Percentiles rank a stretch among this genome's conserved stretches.
phyloP scores from a whole-genome alignment of 2,888 invertebrate species.

The Tromatobia lineatoria region DNA sequence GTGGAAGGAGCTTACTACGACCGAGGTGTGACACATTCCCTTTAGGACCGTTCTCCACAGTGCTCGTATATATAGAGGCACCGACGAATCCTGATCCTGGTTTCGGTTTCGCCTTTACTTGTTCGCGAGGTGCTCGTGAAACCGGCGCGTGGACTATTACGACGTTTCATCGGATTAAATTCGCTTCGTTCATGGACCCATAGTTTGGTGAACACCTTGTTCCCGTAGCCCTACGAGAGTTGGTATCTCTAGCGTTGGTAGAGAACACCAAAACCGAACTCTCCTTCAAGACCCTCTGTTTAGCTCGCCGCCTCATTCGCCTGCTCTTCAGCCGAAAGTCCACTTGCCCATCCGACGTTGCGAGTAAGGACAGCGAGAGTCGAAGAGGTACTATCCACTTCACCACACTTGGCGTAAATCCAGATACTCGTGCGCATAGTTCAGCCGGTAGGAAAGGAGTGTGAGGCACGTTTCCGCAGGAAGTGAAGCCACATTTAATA shows the following conservation, averaged over 20 bases:
- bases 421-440: slow-evolving; percentile 67
- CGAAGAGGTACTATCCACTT: not conserved
- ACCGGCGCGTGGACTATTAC: slow-evolving; percentile 27
- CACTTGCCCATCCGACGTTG: slow-evolving; percentile 25
- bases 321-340: slow-evolving; percentile 13
- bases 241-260: not conserved
- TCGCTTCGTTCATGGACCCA: slow-evolving; percentile 29
- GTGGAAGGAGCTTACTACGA: slow-evolving; percentile 69
- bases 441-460: not conserved
- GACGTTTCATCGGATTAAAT: slow-evolving; percentile 52
- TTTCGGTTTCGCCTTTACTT: slow-evolving; percentile 73
- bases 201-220: slow-evolving; percentile 30
- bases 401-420: slow-evolving; percentile 76
- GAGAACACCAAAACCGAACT: not conserved
- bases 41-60: slow-evolving; percentile 47
- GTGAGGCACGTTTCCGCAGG: slow-evolving; percentile 17
- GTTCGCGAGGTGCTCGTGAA: slow-evolving; percentile 39
- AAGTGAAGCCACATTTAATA: not conserved
- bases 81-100: slow-evolving; percentile 42
- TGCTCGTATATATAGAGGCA: not conserved
- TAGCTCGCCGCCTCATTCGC: not conserved
- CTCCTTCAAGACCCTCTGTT: slow-evolving; percentile 1
- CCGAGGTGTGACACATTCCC: slow-evolving; percentile 58
- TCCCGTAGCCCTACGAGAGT: not conserved
- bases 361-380: slow-evolving; percentile 63